Conservation (phyloP, 2,888 invertebrate genomes). For the Ormyrus pomaceus region DNA sequence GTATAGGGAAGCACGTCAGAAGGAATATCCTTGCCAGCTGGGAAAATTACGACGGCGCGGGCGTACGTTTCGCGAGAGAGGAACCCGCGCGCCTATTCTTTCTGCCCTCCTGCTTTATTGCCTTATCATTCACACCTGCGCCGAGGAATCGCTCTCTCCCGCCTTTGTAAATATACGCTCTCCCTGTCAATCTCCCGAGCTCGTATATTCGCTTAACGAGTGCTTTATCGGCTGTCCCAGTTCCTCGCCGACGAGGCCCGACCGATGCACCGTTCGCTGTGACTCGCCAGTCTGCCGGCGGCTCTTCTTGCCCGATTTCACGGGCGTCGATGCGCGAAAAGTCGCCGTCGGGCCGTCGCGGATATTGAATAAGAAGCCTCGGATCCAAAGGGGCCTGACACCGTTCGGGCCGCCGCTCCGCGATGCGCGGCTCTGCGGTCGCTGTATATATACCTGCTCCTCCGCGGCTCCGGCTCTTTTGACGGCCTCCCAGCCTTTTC, state of each 20-base stretch:
- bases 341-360: too few species aligned
- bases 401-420: conserved; percentile 2
- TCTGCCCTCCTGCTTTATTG: conserved; percentile 21
- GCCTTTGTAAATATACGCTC: too few species aligned
- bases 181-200: too few species aligned
- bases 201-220: too few species aligned
- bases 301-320: neutral
- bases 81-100: conserved; percentile 3
- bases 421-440: too few species aligned
- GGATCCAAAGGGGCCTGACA: conserved; percentile 25
- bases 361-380: conserved; percentile 28
- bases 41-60: conserved; percentile 31
- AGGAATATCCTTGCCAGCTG: conserved; percentile 1
- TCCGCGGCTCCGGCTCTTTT: neutral
- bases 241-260: too few species aligned
- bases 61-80: neutral
- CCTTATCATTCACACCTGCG: conserved; percentile 43
- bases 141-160: neutral
- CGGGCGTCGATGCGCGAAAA: neutral
- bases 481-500: conserved; percentile 30
- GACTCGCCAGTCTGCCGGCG: neutral
- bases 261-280: neutral
- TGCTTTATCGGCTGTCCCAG: too few species aligned
- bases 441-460: neutral
- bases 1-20: conserved; percentile 10